Evolutionary conservation across 2,113 vertebrate species (phyloP).

Genomic region (Glaucomys volans): DNA sequence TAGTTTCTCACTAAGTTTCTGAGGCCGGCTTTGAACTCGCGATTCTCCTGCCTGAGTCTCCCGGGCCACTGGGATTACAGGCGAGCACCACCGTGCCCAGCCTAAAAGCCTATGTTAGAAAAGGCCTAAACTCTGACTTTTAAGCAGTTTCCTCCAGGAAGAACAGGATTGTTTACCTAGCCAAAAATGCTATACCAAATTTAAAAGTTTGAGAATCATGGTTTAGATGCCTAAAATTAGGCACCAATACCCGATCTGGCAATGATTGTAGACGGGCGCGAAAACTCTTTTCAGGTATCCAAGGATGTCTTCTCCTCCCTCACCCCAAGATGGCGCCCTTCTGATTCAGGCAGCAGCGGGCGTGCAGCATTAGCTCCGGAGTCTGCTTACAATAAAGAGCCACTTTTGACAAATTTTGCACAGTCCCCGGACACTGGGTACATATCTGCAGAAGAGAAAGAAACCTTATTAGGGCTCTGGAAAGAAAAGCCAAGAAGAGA

Average conservation of each 20-base stretch:
- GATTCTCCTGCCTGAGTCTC: too few species aligned
- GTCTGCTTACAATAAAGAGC: slow-evolving; percentile 68
- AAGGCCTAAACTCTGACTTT: not conserved
- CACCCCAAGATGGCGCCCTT: slow-evolving; percentile 80
- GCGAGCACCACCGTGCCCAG: accelerated
- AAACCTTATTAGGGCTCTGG: slow-evolving; percentile 12
- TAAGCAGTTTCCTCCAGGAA: not conserved
- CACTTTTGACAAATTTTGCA: slow-evolving; percentile 68
- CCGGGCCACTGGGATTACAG: too few species aligned
- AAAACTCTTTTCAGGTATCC: not conserved
- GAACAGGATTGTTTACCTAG: not conserved
- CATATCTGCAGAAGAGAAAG: slow-evolving; percentile 76
- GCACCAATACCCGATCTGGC: not conserved
- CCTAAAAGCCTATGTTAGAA: not conserved
- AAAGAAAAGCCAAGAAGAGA: slow-evolving; percentile 39
- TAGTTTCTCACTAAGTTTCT: too few species aligned
- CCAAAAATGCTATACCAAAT: not conserved
- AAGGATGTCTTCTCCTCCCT: slow-evolving; percentile 62
- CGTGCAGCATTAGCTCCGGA: not conserved
- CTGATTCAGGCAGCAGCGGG: slow-evolving; percentile 80
- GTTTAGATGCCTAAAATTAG: not conserved
- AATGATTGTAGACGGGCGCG: not conserved
- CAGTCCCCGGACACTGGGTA: slow-evolving; percentile 72
- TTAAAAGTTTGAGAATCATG: slow-evolving; percentile 11
- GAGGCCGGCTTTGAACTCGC: too few species aligned